These are phyloP conservation scores for Amphiprion percula DNA, from an alignment of 2,113 vertebrate genomes.

Conservation along the genomic window DNA sequence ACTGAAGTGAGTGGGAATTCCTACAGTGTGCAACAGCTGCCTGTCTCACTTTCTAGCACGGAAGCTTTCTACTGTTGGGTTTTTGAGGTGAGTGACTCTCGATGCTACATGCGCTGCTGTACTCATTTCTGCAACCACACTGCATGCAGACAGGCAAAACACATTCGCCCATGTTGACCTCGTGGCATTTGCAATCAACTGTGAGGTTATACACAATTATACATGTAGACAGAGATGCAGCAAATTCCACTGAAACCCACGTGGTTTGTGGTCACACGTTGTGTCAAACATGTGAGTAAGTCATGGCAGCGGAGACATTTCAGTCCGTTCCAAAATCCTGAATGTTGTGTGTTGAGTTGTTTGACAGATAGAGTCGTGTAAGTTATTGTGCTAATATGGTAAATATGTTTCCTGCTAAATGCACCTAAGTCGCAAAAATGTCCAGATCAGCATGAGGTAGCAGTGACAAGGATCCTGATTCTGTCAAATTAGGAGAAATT, in stretches of 20 bases:
- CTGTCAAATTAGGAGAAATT: too few species aligned
- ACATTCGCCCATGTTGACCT: background rate
- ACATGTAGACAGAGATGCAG: background rate
- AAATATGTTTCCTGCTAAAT: too few species aligned
- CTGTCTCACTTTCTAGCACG: constrained; percentile 37
- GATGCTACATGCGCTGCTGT: background rate
- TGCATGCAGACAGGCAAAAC: background rate
- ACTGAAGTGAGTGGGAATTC: background rate
- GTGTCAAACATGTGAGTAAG: background rate
- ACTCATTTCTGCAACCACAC: constrained; percentile 45
- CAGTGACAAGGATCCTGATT: too few species aligned
- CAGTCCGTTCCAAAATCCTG: too few species aligned
- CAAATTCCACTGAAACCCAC: constrained; percentile 17
- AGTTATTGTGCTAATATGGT: too few species aligned
- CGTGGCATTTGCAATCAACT: background rate
- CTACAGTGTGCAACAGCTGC: too few species aligned
- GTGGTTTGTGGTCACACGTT: background rate
- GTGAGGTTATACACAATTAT: background rate
- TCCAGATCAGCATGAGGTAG: too few species aligned
- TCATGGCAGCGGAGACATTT: background rate
- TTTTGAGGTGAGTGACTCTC: constrained; percentile 48
- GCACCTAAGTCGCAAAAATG: too few species aligned
- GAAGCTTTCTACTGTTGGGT: constrained; percentile 35
- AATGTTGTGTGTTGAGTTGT: background rate
- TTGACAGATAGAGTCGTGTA: background rate